Evolutionary conservation across 1,140 invertebrate species (phyloP).

Genomic region (Drosophila murphyi): DNA sequence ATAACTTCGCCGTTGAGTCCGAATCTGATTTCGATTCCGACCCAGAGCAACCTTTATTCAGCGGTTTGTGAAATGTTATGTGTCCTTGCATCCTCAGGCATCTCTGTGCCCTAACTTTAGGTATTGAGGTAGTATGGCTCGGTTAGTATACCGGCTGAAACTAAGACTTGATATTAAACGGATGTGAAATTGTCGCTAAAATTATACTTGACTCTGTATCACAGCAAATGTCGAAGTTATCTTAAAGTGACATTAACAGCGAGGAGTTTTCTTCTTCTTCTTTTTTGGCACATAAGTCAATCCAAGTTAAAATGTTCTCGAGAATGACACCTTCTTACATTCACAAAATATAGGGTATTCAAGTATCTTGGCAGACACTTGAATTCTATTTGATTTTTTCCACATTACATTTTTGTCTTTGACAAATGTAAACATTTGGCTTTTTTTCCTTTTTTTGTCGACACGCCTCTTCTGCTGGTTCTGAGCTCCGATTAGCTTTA

Average conservation of each 20-base stretch:
- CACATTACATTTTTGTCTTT: conserved; percentile 50
- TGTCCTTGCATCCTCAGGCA: conserved; percentile 5
- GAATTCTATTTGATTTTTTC: conserved; percentile 28
- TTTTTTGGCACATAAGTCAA: background rate
- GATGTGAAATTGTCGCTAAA: background rate
- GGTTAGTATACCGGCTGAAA: background rate
- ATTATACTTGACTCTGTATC: no score
- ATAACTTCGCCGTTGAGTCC: background rate
- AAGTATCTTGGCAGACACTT: conserved; percentile 1
- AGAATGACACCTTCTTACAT: background rate
- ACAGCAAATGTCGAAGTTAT: no score
- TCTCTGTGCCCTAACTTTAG: background rate
- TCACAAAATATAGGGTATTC: conserved; percentile 5
- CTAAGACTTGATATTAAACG: background rate
- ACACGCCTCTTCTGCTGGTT: conserved; percentile 1
- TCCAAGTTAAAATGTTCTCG: background rate
- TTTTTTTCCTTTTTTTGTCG: background rate
- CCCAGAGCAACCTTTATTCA: conserved; percentile 23
- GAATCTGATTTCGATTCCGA: background rate
- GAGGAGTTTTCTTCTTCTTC: no score
- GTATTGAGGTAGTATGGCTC: background rate
- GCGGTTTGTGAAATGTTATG: conserved; percentile 11
- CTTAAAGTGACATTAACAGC: no score
- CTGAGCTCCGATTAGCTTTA: conserved; percentile 6
- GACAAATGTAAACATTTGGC: conserved; percentile 76